These are phyloP conservation scores for Priocnemis perturbator DNA, from an alignment of 2,888 invertebrate genomes.

Conservation along the genomic window DNA sequence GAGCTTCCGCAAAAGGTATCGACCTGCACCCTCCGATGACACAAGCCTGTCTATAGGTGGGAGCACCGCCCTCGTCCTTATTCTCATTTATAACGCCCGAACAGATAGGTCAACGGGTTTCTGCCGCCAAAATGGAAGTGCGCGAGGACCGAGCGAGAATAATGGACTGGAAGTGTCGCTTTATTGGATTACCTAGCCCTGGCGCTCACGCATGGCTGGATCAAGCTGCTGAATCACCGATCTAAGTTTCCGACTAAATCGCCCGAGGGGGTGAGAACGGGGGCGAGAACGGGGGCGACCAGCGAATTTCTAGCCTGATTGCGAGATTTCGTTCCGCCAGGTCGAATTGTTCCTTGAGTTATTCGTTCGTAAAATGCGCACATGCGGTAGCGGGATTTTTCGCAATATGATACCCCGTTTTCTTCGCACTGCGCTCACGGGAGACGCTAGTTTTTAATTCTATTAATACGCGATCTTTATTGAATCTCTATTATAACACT, in stretches of 20 bases:
- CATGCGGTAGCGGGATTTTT: too few relatives aligned
- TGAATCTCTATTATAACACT: too few relatives aligned
- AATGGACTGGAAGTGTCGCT: slow-evolving; percentile 46
- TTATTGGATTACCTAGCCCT: slow-evolving; percentile 51
- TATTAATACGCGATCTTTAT: too few relatives aligned
- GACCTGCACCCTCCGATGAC: neutral
- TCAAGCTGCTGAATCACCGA: slow-evolving; percentile 39
- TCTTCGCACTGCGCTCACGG: too few relatives aligned
- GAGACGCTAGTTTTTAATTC: too few relatives aligned
- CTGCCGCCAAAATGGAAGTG: slow-evolving; percentile 13
- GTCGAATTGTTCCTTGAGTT: too few relatives aligned
- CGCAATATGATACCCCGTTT: too few relatives aligned
- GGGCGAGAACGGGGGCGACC: slow-evolving; percentile 3
- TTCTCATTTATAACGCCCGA: slow-evolving; percentile 45
- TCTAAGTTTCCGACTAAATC: slow-evolving; percentile 32
- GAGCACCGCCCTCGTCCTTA: slow-evolving; percentile 1
- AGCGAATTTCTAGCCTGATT: slow-evolving; percentile 30
- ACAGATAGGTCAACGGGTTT: slow-evolving; percentile 46
- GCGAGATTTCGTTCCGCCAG: too few relatives aligned
- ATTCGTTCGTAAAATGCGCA: too few relatives aligned
- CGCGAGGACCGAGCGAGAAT: slow-evolving; percentile 40
- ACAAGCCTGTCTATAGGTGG: neutral
- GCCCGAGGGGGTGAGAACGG: slow-evolving; percentile 1
- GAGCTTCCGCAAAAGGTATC: neutral
- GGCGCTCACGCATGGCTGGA: slow-evolving; percentile 34